Evolutionary conservation across 2,113 vertebrate genomes (phyloP), one percentile per base, ranked within the genome.

Genomic region (Corvus hawaiiensis): DNA sequence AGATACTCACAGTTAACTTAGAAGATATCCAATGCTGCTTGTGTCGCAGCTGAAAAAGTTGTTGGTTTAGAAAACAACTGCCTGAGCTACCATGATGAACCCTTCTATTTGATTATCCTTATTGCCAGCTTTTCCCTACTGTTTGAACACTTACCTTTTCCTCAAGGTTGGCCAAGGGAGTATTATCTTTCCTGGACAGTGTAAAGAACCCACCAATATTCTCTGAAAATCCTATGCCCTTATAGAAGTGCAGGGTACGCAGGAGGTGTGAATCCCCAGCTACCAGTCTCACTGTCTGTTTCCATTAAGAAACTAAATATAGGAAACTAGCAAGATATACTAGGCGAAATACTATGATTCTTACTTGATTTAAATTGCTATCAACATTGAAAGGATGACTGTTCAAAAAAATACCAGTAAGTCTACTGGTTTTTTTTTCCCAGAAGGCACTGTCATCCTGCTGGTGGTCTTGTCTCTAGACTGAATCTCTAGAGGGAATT

Each of bases 41-140:
- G n/a, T 67, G 51, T 95, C 58, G 88, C 95, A 92, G 79, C 33
- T 74, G 61, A 72, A 93, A 90, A 97, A 80, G 77, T 46, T 93
- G 71, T 89, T 96, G 76, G 82, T 92, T 80, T 81, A 87, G 89
- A 91, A 96, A 94, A 87, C 43, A 71, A 92, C 56, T 69, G 93
- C 48, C 33, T 80, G 59, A 83, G 80, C 22, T 72, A 84, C 49
- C 48, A 94, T 0, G 0, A 94, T 71, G n/a, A 85, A 75, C 32
- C 78, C 19, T 44, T 86, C 26, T 63, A 32, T 87, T 93, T 89
- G 51, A 74, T 77, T 55, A 89, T 64, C 13, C 14, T 20, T 72
- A 49, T 30, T 54, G 5, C n/a, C 35, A 80, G 35, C 4, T 87
- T 79, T 76, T 43, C 30, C 15, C 18, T 59, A 5, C 23, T 49